Conservation (phyloP, 1,140 invertebrate species). For the Sarcophaga peregrina region DNA sequence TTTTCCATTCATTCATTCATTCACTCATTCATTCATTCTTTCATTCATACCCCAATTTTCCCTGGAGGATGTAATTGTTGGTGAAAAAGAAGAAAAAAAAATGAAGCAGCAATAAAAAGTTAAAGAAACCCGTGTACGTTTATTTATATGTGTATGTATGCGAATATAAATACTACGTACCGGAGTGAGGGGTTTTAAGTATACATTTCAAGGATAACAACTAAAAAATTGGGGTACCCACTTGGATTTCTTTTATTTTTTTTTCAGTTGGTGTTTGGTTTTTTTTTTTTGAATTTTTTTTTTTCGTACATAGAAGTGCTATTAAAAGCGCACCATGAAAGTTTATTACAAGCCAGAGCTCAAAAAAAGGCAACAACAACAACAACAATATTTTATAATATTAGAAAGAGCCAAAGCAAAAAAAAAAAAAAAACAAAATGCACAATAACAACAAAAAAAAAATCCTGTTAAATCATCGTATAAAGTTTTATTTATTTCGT, state of each 20-base stretch:
- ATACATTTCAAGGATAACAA: conserved; percentile 27
- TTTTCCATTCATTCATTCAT: background rate
- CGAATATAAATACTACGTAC: no score
- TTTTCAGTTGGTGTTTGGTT: background rate
- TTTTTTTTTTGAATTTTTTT: background rate
- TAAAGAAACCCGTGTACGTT: background rate
- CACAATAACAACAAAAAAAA: background rate
- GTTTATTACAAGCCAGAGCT: background rate
- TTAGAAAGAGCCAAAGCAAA: background rate
- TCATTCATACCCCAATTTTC: background rate
- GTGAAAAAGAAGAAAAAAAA: background rate
- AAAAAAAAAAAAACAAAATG: background rate
- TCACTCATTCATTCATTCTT: background rate
- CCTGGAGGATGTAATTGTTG: conserved; percentile 20
- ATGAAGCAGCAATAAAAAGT: background rate
- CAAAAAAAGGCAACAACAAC: background rate
- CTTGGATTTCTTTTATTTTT: background rate
- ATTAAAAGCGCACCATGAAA: conserved; percentile 22
- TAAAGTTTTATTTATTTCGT: conserved; percentile 16
- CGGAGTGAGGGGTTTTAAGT: background rate
- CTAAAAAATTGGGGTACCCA: background rate
- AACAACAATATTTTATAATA: background rate
- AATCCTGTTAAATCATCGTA: conserved; percentile 16
- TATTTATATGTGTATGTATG: background rate
- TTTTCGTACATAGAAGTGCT: conserved; percentile 13